Evolutionary conservation across 1,140 invertebrate species (phyloP).

Genomic region (Pseudomyrmex pallidus): DNA sequence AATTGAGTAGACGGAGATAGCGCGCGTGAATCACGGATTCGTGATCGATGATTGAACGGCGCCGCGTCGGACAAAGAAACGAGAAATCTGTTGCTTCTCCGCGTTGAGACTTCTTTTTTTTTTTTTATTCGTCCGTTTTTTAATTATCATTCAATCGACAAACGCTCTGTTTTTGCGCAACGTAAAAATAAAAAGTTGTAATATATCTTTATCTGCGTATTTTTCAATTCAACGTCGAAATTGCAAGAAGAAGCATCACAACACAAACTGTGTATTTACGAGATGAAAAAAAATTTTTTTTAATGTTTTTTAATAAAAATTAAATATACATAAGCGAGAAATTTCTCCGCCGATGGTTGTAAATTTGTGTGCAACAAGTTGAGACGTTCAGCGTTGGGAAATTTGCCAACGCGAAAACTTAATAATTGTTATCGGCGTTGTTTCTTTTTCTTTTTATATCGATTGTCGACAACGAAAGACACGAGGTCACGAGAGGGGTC

Average conservation of each 20-base stretch:
- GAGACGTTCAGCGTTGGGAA: background rate
- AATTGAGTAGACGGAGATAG: slow-evolving; percentile 43
- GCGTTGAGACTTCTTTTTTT: slow-evolving; percentile 47
- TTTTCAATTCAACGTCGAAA: slow-evolving; percentile 47
- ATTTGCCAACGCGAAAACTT: slow-evolving; percentile 2
- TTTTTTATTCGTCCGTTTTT: slow-evolving; percentile 59
- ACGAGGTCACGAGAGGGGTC: slow-evolving; percentile 53
- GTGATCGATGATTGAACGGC: slow-evolving; percentile 46
- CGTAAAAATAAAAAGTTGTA: too few relatives aligned
- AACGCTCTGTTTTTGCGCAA: slow-evolving; percentile 59
- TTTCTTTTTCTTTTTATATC: slow-evolving; percentile 2
- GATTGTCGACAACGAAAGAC: slow-evolving; percentile 41
- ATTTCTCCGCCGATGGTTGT: slow-evolving; percentile 3
- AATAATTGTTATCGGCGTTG: background rate
- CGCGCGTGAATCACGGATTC: background rate
- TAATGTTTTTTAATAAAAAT: slow-evolving; percentile 8
- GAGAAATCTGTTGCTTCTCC: slow-evolving; percentile 49
- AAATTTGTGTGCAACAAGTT: slow-evolving; percentile 4
- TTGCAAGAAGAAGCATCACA: background rate
- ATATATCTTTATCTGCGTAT: background rate
- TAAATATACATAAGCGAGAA: background rate
- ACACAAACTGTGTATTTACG: background rate
- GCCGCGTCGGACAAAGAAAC: slow-evolving; percentile 40
- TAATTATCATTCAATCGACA: slow-evolving; percentile 75
- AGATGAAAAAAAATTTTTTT: slow-evolving; percentile 35